Conservation (phyloP, 2,888 invertebrate genomes). For the Bugulina stolonifera region DNA sequence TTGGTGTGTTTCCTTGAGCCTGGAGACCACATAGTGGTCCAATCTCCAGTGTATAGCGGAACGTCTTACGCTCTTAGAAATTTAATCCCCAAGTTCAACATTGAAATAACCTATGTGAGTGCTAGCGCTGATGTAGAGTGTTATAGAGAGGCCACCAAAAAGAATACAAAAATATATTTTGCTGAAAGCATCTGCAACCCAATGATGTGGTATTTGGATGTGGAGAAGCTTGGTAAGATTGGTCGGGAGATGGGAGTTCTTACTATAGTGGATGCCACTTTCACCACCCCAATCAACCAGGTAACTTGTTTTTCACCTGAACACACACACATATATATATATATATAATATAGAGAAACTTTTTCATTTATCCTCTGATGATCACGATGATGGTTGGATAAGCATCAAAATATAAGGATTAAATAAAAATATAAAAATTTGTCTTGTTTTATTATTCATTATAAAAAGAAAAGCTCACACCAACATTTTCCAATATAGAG, state of each 20-base stretch:
- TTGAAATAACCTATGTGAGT: constrained; percentile 38
- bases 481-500: no score
- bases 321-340: neutral
- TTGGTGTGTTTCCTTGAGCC: constrained; percentile 45
- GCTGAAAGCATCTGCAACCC: constrained; percentile 53
- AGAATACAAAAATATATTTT: constrained; percentile 50
- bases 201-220: constrained; percentile 45
- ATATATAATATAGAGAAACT: no score
- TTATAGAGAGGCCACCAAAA: constrained; percentile 39
- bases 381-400: no score
- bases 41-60: constrained; percentile 45
- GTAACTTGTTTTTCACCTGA: neutral
- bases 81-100: constrained; percentile 39
- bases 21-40: constrained; percentile 50
- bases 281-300: constrained; percentile 41
- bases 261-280: constrained; percentile 51
- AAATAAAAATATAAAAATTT: no score
- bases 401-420: no score
- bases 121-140: constrained; percentile 36
- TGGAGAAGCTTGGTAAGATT: constrained; percentile 43
- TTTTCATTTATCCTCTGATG: no score
- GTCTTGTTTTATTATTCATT: no score
- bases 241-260: constrained; percentile 34
- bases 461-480: no score
- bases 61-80: constrained; percentile 40